Evolutionary conservation across 2,797 vertebrate genomes (phyloP).

Genomic region (Microhierax caerulescens): DNA sequence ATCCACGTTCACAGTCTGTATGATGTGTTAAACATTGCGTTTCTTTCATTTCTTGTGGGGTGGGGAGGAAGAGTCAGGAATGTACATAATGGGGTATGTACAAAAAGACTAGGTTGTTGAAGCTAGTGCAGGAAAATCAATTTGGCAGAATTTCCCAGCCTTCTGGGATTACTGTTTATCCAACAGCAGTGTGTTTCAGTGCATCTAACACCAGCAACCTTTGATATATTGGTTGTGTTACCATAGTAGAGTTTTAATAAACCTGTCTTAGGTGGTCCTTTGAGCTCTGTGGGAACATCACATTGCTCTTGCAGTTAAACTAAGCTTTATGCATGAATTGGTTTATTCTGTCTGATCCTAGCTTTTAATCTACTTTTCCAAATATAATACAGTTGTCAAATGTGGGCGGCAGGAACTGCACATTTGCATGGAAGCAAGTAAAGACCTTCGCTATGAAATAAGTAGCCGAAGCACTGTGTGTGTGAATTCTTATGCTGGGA

Average conservation of each 20-base stretch:
- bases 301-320: background rate
- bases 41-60: background rate
- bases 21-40: constrained; percentile 3
- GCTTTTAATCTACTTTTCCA: constrained; percentile 42
- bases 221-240: background rate
- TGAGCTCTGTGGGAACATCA: background rate
- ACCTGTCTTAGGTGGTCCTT: background rate
- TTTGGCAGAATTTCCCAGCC: background rate
- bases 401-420: background rate
- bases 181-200: background rate
- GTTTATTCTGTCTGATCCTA: constrained; percentile 31
- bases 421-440: constrained; percentile 21
- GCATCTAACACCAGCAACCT: background rate
- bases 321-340: background rate
- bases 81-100: background rate
- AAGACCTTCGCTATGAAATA: background rate
- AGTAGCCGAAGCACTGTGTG: background rate
- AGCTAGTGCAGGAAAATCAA: background rate
- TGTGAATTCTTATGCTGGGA: background rate
- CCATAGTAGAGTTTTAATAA: background rate
- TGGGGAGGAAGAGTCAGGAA: background rate
- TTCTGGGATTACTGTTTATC: background rate
- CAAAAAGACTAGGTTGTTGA: background rate
- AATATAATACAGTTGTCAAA: constrained; percentile 11
- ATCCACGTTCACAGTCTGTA: background rate